These are phyloP conservation scores for Laodelphax striatellus DNA, from an alignment of 1,140 invertebrate species.

Conservation along the genomic window DNA sequence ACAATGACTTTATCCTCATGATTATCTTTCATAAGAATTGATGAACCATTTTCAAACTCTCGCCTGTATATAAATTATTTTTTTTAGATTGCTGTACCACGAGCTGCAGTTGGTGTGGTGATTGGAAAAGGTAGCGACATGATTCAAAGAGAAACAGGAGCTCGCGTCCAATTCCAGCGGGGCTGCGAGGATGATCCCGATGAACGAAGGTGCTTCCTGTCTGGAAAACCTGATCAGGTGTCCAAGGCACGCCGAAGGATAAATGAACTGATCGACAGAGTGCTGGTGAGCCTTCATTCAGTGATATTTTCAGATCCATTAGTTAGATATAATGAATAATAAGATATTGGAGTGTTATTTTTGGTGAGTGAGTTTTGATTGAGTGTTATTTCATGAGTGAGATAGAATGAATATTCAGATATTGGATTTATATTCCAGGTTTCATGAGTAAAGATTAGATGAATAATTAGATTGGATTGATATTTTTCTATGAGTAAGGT, in stretches of 20 bases:
- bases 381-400: too few species aligned
- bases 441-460: too few species aligned
- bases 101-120: slow-evolving; percentile 81
- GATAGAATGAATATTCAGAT: too few species aligned
- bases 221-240: slow-evolving; percentile 76
- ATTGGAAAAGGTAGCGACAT: slow-evolving; percentile 88
- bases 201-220: slow-evolving; percentile 74
- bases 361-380: too few species aligned
- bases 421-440: too few species aligned
- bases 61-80: not conserved
- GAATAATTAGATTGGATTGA: too few species aligned
- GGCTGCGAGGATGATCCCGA: slow-evolving; percentile 74
- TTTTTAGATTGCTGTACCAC: slow-evolving; percentile 62
- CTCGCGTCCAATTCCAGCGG: slow-evolving; percentile 75
- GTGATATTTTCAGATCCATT: too few species aligned
- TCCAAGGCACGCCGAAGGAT: slow-evolving; percentile 77
- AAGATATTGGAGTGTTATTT: too few species aligned
- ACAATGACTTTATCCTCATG: too few species aligned
- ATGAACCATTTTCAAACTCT: not conserved
- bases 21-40: too few species aligned
- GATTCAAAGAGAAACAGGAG: slow-evolving; percentile 76
- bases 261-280: slow-evolving; percentile 79
- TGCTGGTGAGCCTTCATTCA: slow-evolving; percentile 59
- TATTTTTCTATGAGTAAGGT: too few species aligned
- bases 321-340: too few species aligned